Conservation (phyloP, 2,888 invertebrate species). For the Bimastos eiseni region DNA sequence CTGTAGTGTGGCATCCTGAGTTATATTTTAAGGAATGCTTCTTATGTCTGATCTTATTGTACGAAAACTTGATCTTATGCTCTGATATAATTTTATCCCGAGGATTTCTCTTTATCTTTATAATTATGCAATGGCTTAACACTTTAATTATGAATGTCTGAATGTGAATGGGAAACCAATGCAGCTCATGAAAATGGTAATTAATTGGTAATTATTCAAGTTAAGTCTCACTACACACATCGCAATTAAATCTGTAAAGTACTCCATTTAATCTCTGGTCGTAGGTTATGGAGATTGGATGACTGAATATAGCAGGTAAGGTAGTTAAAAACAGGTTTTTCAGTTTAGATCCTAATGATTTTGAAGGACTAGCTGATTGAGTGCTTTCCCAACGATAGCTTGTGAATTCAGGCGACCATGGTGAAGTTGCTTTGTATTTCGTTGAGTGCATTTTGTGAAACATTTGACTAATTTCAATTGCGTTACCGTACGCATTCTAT, state of each 20-base stretch:
- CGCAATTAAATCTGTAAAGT: neutral
- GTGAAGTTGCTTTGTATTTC: neutral
- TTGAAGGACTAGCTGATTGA: too few relatives aligned
- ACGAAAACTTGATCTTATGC: neutral
- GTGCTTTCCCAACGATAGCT: too few relatives aligned
- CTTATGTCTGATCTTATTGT: neutral
- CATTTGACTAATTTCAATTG: neutral
- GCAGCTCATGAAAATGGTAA: too few relatives aligned
- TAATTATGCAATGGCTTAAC: neutral
- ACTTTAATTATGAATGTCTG: too few relatives aligned
- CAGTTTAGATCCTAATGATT: too few relatives aligned
- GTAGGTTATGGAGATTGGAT: neutral
- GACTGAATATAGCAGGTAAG: neutral
- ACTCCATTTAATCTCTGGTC: neutral
- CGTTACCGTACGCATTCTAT: neutral
- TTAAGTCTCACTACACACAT: neutral
- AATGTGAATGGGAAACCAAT: too few relatives aligned
- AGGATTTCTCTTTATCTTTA: neutral
- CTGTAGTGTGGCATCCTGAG: neutral
- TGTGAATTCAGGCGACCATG: too few relatives aligned
- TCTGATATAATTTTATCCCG: neutral
- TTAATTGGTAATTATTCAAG: neutral
- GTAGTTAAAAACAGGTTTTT: too few relatives aligned
- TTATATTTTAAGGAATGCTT: neutral
- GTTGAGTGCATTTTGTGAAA: neutral